Conservation (phyloP, 1,140 invertebrate genomes). For the Coboldia fuscipes region DNA sequence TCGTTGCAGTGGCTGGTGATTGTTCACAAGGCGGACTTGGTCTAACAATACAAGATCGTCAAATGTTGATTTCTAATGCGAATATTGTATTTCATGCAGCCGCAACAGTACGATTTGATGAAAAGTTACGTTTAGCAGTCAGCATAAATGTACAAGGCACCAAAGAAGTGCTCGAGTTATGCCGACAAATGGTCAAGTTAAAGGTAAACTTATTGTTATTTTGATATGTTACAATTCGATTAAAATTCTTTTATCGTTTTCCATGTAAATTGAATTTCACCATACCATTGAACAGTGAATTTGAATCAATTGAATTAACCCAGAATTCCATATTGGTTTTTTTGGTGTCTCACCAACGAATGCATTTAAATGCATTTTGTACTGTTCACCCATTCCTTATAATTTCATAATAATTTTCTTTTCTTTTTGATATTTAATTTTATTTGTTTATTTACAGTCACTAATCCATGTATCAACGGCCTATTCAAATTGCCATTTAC, state of each 20-base stretch:
- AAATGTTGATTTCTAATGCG: constrained; percentile 31
- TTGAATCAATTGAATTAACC: neutral
- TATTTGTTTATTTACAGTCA: constrained; percentile 25
- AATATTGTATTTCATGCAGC: constrained; percentile 45
- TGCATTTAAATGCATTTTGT: neutral
- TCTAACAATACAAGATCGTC: constrained; percentile 12
- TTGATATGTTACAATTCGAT: too few relatives aligned
- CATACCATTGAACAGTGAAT: neutral
- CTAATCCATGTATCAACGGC: constrained; percentile 48
- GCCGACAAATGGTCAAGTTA: constrained; percentile 37
- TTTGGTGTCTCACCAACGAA: too few relatives aligned
- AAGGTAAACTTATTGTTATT: too few relatives aligned
- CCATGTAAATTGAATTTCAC: constrained; percentile 5
- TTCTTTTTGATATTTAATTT: too few relatives aligned
- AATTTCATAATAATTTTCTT: neutral
- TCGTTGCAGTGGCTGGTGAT: constrained; percentile 37
- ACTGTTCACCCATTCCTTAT: neutral
- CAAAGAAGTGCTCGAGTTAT: constrained; percentile 32
- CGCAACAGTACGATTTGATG: constrained; percentile 47
- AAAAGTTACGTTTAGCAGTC: constrained; percentile 37
- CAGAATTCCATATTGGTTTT: too few relatives aligned
- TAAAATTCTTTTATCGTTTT: too few relatives aligned
- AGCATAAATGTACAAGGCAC: constrained; percentile 45
- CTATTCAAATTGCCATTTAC: constrained; percentile 38
- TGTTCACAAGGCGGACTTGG: constrained; percentile 29